Evolutionary conservation across 2,113 vertebrate genomes (phyloP), one percentile per base, ranked within the genome.

Genomic region (Megaceryle maxima): DNA sequence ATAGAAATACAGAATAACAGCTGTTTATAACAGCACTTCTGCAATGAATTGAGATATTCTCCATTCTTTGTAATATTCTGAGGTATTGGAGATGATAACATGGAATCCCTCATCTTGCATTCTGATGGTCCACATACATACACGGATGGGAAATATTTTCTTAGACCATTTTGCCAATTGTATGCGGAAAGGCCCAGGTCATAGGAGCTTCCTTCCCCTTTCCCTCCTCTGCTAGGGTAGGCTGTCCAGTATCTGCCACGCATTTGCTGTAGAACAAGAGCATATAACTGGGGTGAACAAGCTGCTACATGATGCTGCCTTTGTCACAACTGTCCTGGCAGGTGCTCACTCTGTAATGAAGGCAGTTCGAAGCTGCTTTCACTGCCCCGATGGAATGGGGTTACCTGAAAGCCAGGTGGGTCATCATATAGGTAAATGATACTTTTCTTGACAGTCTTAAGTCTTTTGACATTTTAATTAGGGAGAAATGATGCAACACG

Each of bases 341-440:
- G 24, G 43, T 4, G 28, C 46, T 57, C 8, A 0, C 24, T 19
- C 46, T 1, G 0, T 15, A 6, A 31, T 11, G 6, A 18, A 20
- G 7, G 63, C 88, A 63, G 66, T 84, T 19, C 1, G 0, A 33
- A 33, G 84, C 64, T 48, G 15, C 69, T 60, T 21, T 18, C 44
- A 0, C 73, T 67, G 73, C 51, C 33, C 41, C 13, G 35, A 9
- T 48, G 66, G 31, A 28, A 53, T 12, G 2, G 9, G 74, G 66
- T 25, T 70, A 79, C 70, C 62, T 72, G 37, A 10, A 46, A 46
- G 48, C 43, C 59, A 50, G 53, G 62, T 15, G 28, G 62, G 88
- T 29, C 20, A 5, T 29, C 2, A 0, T 51, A 25, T 14, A 43
- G 41, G 59, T 77, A 51, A 74, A 87, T 18, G 5, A 15, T 48